These are phyloP conservation scores for Oplegnathus fasciatus DNA, from an alignment of 2,113 vertebrate genomes.

Conservation along the genomic window DNA sequence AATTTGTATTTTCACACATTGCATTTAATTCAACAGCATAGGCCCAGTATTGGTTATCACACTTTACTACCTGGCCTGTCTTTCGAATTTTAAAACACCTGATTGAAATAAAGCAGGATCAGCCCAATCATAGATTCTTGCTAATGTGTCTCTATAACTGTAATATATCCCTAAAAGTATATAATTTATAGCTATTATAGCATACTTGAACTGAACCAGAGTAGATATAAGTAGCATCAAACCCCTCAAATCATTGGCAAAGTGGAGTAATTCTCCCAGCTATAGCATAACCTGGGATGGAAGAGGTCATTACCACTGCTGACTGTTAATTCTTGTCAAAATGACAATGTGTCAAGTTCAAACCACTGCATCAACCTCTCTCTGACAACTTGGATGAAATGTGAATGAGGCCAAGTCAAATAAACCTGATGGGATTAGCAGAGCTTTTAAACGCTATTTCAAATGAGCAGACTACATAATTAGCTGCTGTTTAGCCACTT, in stretches of 20 bases:
- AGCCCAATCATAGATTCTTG: not conserved
- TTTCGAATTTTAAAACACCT: not conserved
- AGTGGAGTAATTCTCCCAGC: not conserved
- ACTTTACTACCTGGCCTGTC: not conserved
- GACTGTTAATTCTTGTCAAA: conserved; percentile 17
- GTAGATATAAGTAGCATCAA: not conserved
- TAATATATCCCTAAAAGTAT: not conserved
- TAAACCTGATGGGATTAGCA: conserved; percentile 18
- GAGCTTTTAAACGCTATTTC: conserved; percentile 39
- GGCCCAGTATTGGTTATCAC: not conserved
- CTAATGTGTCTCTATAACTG: not conserved
- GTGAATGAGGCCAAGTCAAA: conserved; percentile 28
- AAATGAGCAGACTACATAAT: conserved; percentile 55
- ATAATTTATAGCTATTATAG: not conserved
- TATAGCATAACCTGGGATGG: not conserved
- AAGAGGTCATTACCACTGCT: conserved; percentile 15
- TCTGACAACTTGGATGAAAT: conserved; percentile 21
- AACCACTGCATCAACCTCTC: conserved; percentile 14
- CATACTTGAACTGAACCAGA: not conserved
- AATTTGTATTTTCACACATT: not conserved
- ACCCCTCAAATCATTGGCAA: not conserved
- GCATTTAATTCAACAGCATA: no score
- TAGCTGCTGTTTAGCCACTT: conserved; percentile 41
- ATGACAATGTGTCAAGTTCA: conserved; percentile 12
- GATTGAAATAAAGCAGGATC: not conserved